These are phyloP conservation scores for Ariolimax columbianus DNA, from an alignment of 2,888 invertebrate species.

Conservation along the genomic window DNA sequence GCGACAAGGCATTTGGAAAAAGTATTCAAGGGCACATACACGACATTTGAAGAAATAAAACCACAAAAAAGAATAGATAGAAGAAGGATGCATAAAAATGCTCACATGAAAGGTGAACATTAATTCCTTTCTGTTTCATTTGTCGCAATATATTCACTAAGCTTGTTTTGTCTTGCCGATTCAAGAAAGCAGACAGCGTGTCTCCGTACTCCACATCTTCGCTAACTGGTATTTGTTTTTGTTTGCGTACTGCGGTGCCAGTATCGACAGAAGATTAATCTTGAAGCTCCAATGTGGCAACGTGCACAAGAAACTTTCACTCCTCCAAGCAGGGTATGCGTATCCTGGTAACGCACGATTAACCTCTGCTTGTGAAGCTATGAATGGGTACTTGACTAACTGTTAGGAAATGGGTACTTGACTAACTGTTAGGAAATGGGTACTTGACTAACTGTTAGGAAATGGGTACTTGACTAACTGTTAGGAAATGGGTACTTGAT, in stretches of 20 bases:
- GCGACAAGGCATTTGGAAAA: background rate
- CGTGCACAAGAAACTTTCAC: background rate
- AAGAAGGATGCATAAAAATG: background rate
- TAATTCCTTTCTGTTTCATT: conserved; percentile 10
- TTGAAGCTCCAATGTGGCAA: background rate
- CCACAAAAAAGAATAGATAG: background rate
- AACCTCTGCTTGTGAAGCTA: no score
- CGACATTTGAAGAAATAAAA: background rate
- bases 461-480: no score
- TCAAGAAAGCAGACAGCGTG: background rate
- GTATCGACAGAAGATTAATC: background rate
- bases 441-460: no score
- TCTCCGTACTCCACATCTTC: background rate
- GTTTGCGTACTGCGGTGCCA: background rate
- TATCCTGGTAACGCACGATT: no score
- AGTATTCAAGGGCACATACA: background rate
- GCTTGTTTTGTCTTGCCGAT: conserved; percentile 4
- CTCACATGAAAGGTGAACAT: conserved; percentile 1
- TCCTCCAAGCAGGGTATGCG: no score
- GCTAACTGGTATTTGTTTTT: conserved; percentile 17
- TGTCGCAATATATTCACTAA: conserved; percentile 13
- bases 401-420: no score
- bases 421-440: no score
- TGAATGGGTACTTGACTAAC: no score
- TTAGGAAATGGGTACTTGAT: no score